phyloP scores from a whole-genome alignment of 2,888 invertebrate species.

The Acrobasis repandana region DNA sequence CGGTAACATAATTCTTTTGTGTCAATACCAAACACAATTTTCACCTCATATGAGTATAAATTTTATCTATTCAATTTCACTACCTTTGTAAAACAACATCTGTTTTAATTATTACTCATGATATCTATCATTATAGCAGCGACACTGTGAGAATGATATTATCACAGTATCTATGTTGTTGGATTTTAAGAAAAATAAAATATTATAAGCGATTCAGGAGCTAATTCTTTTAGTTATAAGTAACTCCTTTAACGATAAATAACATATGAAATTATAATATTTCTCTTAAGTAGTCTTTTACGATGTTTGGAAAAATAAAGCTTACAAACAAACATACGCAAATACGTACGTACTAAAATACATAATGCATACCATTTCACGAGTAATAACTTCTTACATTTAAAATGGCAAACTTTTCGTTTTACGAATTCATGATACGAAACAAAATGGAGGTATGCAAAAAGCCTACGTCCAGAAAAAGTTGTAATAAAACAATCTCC shows the following conservation, averaged over 20 bases:
- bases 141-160: too few relatives aligned
- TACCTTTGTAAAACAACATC: not conserved
- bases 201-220: too few relatives aligned
- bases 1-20: constrained; percentile 48
- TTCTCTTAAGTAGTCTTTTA: too few relatives aligned
- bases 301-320: not conserved
- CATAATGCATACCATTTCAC: constrained; percentile 35
- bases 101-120: too few relatives aligned
- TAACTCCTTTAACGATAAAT: too few relatives aligned
- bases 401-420: constrained; percentile 50
- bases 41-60: not conserved
- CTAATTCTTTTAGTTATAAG: too few relatives aligned
- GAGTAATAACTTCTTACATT: constrained; percentile 52
- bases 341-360: not conserved
- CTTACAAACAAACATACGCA: not conserved
- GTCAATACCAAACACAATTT: constrained; percentile 28
- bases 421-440: constrained; percentile 65
- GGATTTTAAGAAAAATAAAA: too few relatives aligned
- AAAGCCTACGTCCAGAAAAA: constrained; percentile 64
- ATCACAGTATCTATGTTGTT: too few relatives aligned
- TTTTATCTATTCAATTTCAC: constrained; percentile 10
- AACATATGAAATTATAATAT: too few relatives aligned
- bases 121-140: too few relatives aligned
- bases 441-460: constrained; percentile 62
- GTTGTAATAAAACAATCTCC: constrained; percentile 69